A percentile compares a stretch with the other conserved stretches of the same genome.
These are phyloP conservation scores for Platorchestia sp. DNA, from an alignment of 1,140 invertebrate species.

Conservation along the genomic window DNA sequence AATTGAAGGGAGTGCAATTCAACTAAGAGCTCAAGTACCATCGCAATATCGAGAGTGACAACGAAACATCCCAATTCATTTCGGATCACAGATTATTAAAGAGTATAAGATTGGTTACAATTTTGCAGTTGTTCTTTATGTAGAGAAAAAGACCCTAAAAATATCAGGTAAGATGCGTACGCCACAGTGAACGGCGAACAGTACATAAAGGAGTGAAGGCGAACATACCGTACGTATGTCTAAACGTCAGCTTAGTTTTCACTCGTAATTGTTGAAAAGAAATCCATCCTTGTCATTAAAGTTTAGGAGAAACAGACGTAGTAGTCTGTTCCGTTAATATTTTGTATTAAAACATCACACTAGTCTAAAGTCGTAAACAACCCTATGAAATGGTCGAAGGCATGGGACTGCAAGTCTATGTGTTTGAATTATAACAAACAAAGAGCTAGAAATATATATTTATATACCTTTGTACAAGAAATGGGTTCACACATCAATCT, in stretches of 20 bases:
- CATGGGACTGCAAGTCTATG: slow-evolving; percentile 33
- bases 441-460: slow-evolving; percentile 54
- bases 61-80: not conserved
- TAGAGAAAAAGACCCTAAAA: not conserved
- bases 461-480: slow-evolving; percentile 47
- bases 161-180: not conserved
- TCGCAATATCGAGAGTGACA: not conserved
- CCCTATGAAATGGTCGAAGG: slow-evolving; percentile 50
- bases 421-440: slow-evolving; percentile 52
- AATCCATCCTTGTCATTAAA: not conserved
- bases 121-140: not conserved
- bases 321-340: not conserved
- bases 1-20: not conserved
- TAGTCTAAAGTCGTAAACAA: slow-evolving; percentile 43
- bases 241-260: not conserved
- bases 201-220: not conserved
- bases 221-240: not conserved
- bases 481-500: slow-evolving; percentile 25
- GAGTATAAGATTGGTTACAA: not conserved
- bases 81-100: not conserved
- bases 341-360: slow-evolving; percentile 13
- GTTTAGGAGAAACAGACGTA: not conserved
- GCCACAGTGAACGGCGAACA: not conserved
- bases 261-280: not conserved
- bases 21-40: not conserved